Percentiles rank a stretch among this genome's conserved stretches.
phyloP scores from a whole-genome alignment of 2,888 invertebrate genomes.

The Nephrotoma appendiculata region DNA sequence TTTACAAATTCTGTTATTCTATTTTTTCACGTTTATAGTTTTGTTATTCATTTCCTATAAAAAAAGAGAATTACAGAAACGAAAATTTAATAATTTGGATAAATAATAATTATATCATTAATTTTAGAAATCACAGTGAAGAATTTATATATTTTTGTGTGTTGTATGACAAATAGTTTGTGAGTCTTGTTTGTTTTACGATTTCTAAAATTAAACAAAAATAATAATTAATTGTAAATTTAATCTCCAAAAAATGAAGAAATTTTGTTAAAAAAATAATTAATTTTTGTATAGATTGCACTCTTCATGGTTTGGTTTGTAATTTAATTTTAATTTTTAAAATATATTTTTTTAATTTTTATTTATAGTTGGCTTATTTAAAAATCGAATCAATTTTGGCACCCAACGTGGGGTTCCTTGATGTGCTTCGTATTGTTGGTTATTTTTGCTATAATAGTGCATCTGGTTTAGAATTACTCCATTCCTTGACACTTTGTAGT shows the following conservation, averaged over 20 bases:
- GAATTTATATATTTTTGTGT: background rate
- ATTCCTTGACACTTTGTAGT: no score
- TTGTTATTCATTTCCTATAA: background rate
- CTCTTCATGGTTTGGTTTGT: background rate
- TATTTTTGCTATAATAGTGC: no score
- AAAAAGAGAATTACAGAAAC: background rate
- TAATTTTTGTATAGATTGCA: background rate
- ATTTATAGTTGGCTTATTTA: no score
- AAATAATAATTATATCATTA: background rate
- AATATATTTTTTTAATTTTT: background rate
- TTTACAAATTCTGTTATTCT: background rate
- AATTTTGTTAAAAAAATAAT: no score
- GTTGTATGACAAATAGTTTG: background rate
- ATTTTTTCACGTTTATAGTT: background rate
- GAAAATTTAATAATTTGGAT: background rate
- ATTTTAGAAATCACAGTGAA: background rate
- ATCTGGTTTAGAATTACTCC: no score
- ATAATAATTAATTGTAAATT: background rate
- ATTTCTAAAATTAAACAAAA: background rate
- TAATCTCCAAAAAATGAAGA: background rate
- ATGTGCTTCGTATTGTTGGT: no score
- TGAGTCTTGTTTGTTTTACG: background rate
- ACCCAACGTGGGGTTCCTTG: background rate
- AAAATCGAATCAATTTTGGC: background rate
- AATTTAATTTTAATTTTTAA: background rate